Conservation (phyloP, 1,140 invertebrate genomes). For the Protaetia brevitarsis region DNA sequence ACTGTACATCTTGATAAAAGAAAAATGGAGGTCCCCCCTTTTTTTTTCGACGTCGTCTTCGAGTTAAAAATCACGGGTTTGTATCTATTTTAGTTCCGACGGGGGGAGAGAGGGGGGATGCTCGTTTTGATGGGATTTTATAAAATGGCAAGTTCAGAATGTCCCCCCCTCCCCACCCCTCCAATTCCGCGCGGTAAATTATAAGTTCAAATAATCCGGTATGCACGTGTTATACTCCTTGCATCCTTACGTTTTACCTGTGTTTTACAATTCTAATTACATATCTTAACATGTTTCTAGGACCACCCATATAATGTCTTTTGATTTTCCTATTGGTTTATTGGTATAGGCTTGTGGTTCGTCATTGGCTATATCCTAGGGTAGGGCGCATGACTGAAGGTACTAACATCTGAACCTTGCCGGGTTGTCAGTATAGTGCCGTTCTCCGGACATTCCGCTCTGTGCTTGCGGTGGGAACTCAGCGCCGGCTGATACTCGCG, state of each 20-base stretch:
- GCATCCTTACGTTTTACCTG: constrained; percentile 38
- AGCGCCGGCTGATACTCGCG: neutral
- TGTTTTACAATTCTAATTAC: constrained; percentile 49
- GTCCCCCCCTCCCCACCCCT: too few species aligned
- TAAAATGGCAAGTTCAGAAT: too few species aligned
- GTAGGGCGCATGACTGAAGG: constrained; percentile 43
- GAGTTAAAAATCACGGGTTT: too few species aligned
- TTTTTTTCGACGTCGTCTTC: too few species aligned
- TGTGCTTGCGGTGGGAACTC: constrained; percentile 22
- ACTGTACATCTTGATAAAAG: constrained; percentile 6
- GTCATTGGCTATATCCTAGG: constrained; percentile 39
- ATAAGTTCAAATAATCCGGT: too few species aligned
- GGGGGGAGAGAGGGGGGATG: too few species aligned
- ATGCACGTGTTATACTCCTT: constrained; percentile 5
- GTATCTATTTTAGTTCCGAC: too few species aligned
- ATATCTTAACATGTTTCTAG: constrained; percentile 46
- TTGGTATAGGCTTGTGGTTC: constrained; percentile 41
- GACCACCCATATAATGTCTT: constrained; percentile 47
- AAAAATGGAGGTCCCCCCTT: too few species aligned
- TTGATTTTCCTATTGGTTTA: constrained; percentile 47
- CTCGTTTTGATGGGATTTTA: too few species aligned
- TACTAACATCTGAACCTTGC: constrained; percentile 28
- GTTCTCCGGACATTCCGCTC: constrained; percentile 23
- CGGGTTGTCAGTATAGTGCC: constrained; percentile 26
- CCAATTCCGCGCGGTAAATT: too few species aligned